Evolutionary conservation across 2,888 invertebrate genomes (phyloP), one percentile per base, ranked within the genome.

Genomic region (Crocallis elinguaria): DNA sequence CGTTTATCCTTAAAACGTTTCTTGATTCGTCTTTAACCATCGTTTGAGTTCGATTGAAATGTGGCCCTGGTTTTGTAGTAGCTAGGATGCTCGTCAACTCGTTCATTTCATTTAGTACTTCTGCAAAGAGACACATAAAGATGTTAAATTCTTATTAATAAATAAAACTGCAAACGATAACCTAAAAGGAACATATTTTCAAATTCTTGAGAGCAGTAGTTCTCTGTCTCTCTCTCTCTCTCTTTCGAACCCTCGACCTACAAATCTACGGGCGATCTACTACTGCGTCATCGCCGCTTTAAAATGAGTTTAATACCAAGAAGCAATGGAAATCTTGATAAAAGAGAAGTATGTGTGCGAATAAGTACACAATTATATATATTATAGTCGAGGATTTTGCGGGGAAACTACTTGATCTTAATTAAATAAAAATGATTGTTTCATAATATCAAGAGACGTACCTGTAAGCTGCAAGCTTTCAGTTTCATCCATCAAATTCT

Each of bases 401-500:
- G n/a, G n/a, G n/a, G n/a, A n/a, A n/a, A n/a, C n/a, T n/a, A n/a
- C n/a, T n/a, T n/a, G n/a, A n/a, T n/a, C n/a, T n/a, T n/a, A n/a
- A n/a, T n/a, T n/a, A n/a, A n/a, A n/a, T n/a, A n/a, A 27, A 2
- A 9, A 8, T 27, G 23, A 3, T 1, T 19, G 23, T 37, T 9
- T 37, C 21, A 9, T 4, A 4, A 4, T 19, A 3, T 19, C 3
- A 29, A 29, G 3, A 29, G 17, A 56, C 53, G 46, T 69, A 89
- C 90, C 88, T 69, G 89, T 86, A 52, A 91, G 84, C 67, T 90
- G 89, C 43, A 90, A 71, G 63, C 79, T 85, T 9, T 77, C 81
- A 2, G 76, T 72, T 21, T 81, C 84, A 67, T 88, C 84, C 55
- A 84, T 69, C 3, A 79, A 46, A 44, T 66, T 75, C n/a, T 68